Evolutionary conservation across 1,140 invertebrate species (phyloP).

Genomic region (Atta cephalotes): DNA sequence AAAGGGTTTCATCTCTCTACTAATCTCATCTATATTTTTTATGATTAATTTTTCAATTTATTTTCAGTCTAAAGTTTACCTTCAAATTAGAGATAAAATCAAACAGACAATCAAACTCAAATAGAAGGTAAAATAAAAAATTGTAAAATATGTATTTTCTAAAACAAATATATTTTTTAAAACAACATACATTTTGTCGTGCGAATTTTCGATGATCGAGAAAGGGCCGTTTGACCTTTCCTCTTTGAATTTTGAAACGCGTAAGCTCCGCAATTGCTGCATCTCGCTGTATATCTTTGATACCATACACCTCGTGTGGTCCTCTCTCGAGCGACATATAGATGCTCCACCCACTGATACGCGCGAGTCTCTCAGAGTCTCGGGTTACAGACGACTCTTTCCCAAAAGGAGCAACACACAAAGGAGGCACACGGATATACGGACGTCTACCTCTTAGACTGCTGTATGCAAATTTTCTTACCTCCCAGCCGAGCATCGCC

Average conservation of each 20-base stretch:
- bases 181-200: neutral
- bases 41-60: neutral
- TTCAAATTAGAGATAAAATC: neutral
- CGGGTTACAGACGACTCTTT: slow-evolving; percentile 60
- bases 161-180: neutral
- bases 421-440: neutral
- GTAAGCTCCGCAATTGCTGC: neutral
- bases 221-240: neutral
- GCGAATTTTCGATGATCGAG: neutral
- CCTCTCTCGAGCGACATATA: neutral
- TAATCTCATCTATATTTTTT: slow-evolving; percentile 21
- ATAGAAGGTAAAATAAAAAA: neutral
- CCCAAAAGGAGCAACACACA: slow-evolving; percentile 32
- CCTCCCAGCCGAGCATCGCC: slow-evolving; percentile 46
- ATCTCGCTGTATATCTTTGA: neutral
- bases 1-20: slow-evolving; percentile 20
- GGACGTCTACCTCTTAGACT: slow-evolving; percentile 56
- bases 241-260: neutral
- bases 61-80: neutral
- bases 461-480: slow-evolving; percentile 69
- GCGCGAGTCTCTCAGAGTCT: slow-evolving; percentile 32
- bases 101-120: neutral
- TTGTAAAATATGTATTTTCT: neutral
- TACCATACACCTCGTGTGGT: slow-evolving; percentile 13
- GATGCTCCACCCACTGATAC: slow-evolving; percentile 52